Base-by-base conservation (phyloP, 2,797 vertebrate species). In the Liparis tanakae region DNA sequence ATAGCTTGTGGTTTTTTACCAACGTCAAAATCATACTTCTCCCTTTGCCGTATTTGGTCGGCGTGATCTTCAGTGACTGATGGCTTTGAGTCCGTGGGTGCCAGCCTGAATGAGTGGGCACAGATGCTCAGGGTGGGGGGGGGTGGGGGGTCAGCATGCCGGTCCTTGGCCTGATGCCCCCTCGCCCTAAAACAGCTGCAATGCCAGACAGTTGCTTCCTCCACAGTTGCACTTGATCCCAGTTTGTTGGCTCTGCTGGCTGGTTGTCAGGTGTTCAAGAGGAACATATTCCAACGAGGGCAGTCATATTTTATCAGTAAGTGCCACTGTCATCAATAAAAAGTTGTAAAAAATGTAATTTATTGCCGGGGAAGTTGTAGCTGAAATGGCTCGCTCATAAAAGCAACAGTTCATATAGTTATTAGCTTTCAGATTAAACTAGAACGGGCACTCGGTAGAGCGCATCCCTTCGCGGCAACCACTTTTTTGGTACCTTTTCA, bases 101-200 rank as follows among this genome's bases (percentile, higher is more conserved):
- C 77, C 72, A 78, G 70, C 12, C 72, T 53, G 58, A 84, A 76
- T 59, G 79, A 72, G 82, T 66, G 75, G 87, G 85, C 85, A 66
- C 88, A 83, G 66, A 87, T 77, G 63, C 76, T 76, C 50, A 0
- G 71, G 73, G 74, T 72, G 73, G 67, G 78, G 78, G 14, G 76
- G 78, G 81, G 80, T 82, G 78, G 14, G 76, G 78, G 81, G 80
- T 82, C 81, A 80, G 62, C 34, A 55, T 84, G 67, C 70, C 77
- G 69, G 59, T 65, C 74, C 73, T 85, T 82, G 79, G 75, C 78
- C 67, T 15, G 57, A 82, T 85, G 72, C 70, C 68, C 82, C 58
- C 60, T 80, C 67, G 71, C 57, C 25, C 61, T 69, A 61, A 79
- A 90, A 90, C 93, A 93, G 92, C 92, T 94, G 93, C 86, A 36